Evolutionary conservation across 1,140 invertebrate species (phyloP), one percentile per base, ranked within the genome.

Genomic region (Charaxes varanes): DNA sequence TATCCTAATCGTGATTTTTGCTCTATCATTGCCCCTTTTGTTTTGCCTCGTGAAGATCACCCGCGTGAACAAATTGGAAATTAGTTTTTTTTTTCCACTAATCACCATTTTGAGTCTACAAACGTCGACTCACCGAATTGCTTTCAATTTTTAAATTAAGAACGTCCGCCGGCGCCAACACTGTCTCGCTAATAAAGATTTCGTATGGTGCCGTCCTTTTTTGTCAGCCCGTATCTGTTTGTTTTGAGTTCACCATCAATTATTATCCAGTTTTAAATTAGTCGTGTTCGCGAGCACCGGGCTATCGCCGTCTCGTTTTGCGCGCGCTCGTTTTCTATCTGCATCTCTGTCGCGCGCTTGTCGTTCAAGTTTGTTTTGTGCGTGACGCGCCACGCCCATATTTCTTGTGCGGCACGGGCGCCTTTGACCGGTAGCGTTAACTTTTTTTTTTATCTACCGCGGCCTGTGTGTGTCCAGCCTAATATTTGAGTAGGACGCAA

Each of bases 381-480:
- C 74, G 78, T 80, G 72, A 77, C 72, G 65, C 52, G 73, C 67
- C 71, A 55, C 76, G 76, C 76, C 76, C 70, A 45, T 45, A 48
- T 55, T 60, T 47, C 53, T 50, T 56, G 54, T 33, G 41, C 40
- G 49, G 52, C 57, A 56, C 58, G 54, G 62, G 59, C 62, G 62
- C 71, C 73, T 78, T 78, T 79, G 72, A 69, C 72, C 78, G 72
- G 78, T 82, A 79, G 74, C 65, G 65, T 80, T 78, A 77, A 70
- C 65, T 68, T 42, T 72, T 77, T 72, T 59, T 68, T 64, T n/a
- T n/a, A n/a, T n/a, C n/a, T n/a, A n/a, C 53, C 44, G 41, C 53
- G 41, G 56, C 49, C 59, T 53, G 58, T 74, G 67, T 78, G 62
- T 78, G 68, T 77, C 60, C 64, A 34, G 60, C 66, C 62, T 69